Evolutionary conservation across 1,140 invertebrate genomes (phyloP), one percentile per base, ranked within the genome.

Genomic region (Schlechtendalia chinensis): DNA sequence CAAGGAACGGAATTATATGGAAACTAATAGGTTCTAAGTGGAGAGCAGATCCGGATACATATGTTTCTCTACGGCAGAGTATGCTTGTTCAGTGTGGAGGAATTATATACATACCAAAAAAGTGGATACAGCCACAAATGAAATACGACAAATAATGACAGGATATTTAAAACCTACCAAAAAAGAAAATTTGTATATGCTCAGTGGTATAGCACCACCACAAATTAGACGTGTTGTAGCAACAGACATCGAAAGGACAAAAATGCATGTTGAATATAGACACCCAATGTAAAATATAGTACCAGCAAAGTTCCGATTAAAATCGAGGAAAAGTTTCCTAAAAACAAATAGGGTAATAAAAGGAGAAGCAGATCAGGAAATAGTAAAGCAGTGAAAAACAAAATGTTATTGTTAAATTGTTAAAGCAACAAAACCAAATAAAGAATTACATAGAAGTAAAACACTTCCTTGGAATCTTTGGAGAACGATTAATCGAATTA

Each of bases 131-230:
- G n/a, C 27, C n/a, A 56, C 53, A 39, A 58, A 54, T 19, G 12
- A 16, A 22, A 53, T 65, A 54, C 29, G 63, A 80, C 24, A 19
- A 53, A 87, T 87, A 87, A 87, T 85, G 86, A 87, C 84, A 56
- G 84, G 85, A 86, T 86, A 86, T 86, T 86, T 86, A 86, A 85
- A 86, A 80, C 47, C 6, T 65, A 32, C 59, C 29, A 80, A 58
- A n/a, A 59, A 27, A 53, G 29, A 61, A 45, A 54, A 27, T 12
- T 39, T 63, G 71, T 29, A 50, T 81, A 19, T 32, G 39, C 32
- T 58, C 50, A 45, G 16, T 24, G 77, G 77, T 8, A 65, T 80
- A 80, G 77, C 77, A 47, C 59, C 77, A 63, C 77, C 77, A 47
- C 16, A 61, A 29, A 80, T 80, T 61, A 56, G 77, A 47, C 29